Base-by-base conservation (phyloP, 2,888 invertebrate genomes). In the Mayetiola destructor region DNA sequence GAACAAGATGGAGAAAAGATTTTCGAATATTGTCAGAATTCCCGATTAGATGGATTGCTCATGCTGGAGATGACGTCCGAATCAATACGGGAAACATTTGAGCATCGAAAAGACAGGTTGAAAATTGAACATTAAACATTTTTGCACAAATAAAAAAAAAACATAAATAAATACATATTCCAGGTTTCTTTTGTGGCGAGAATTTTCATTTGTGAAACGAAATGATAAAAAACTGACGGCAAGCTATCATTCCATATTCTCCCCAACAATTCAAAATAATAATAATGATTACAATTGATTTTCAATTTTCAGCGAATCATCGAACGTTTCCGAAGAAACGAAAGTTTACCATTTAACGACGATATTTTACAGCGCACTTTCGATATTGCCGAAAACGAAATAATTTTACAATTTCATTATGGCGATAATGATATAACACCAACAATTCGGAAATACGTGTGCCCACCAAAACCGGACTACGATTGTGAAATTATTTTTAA, bases 11-110 rank as follows among this genome's bases (percentile, higher is more conserved):
- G 61, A 4, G 64, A 64, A 6, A 66, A 65, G 27, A 77, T 64
- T 63, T 73, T 64, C 66, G 71, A 65, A 36, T 73, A 72, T 56
- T 66, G 60, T 58, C 61, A 67, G 2, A 56, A 55, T 60, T 80
- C 84, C 0, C 76, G 90, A 2, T 68, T 82, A 6, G 90, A 92
- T 66, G 84, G 86, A 3, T 74, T 91, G 36, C 70, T 74, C 1
- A 75, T 73, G 60, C 67, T 85, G 2, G 76, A 77, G 61, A 75
- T 81, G 62, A 71, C 76, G 1, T 69, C 75, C 0, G 66, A 75
- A 2, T 73, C 71, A 16, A 73, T 84, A 55, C 72, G 74, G 2
- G 79, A 84, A 61, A 67, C 77, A 59, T 86, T 79, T 62, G 73
- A 75, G 0, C 69, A 77, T 14, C 75, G 84, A 10, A 68, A 72